Base-by-base conservation (phyloP, 1,140 invertebrate species). In the Drosophila obscura region DNA sequence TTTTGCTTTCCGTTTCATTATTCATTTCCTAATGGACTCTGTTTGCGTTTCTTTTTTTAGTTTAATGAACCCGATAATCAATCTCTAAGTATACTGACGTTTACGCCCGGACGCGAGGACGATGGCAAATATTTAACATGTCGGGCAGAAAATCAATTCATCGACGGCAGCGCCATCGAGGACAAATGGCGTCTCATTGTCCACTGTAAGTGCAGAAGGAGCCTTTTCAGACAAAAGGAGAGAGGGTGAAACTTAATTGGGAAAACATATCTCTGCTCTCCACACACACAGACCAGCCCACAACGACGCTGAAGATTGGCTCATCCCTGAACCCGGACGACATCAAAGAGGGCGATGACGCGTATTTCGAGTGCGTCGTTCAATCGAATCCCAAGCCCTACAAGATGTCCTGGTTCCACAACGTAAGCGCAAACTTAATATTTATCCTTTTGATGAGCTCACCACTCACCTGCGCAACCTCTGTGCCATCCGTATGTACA, bases 61-160 rank as follows among this genome's bases (percentile, higher is more conserved):
- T 95, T 95, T 92, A 94, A 95, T 48, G 94, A 96, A 84, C 94
- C 95, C 80, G 96, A 96, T 92, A 97, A 97, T 93, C 95, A 97
- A 90, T 97, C 94, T 56, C 93, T 96, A 78, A 97, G 96, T 92
- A 95, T 96, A 77, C 93, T 97, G 59, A 95, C 94, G 72, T 96
- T 97, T 89, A 94, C 95, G 58, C 96, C 96, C 57, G 94, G 93
- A 41, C 95, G 96, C 55, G 96, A 96, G 71, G 97, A 98, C 92
- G 96, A 97, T 88, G 96, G 96, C 51, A 96, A 96, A 93, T 95
- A 96, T 92, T 94, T 97, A 92, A 97, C 96, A 55, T 98, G 97
- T 92, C 93, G 96, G 59, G 96, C 96, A 49, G 96, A 97, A 93
- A 98, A 98, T 93, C 95, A 96, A 76, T 94, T 93, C 89, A 96